Evolutionary conservation across 2,797 vertebrate species (phyloP).

Genomic region (Pangasius krempfi): DNA sequence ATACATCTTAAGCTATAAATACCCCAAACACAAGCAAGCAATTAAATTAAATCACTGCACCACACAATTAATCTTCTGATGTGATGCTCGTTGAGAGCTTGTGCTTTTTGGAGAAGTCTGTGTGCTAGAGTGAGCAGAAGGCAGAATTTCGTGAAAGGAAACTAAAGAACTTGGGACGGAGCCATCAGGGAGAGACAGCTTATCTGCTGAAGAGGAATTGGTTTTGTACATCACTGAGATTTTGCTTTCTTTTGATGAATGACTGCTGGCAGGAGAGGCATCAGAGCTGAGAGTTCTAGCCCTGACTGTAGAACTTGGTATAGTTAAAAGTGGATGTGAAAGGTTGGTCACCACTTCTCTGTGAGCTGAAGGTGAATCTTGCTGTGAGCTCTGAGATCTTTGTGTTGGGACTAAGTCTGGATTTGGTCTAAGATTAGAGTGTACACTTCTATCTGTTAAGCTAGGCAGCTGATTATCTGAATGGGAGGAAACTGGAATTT

Average conservation of each 20-base stretch:
- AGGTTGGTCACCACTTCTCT: background rate
- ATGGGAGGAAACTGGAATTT: background rate
- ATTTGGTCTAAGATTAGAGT: background rate
- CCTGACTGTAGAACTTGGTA: background rate
- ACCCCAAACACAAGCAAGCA: background rate
- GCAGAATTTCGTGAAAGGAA: background rate
- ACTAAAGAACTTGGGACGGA: conserved; percentile 7
- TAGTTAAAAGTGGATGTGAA: background rate
- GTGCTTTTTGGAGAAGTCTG: background rate
- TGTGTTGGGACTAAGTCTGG: background rate
- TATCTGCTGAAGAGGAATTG: background rate
- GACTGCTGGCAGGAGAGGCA: background rate
- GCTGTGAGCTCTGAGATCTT: background rate
- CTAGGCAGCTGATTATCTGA: background rate
- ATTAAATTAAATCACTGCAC: conserved; percentile 27
- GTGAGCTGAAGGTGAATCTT: background rate
- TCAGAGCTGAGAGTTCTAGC: background rate
- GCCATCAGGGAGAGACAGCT: background rate
- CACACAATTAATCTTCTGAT: background rate
- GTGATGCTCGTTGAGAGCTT: background rate
- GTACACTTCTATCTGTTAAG: background rate
- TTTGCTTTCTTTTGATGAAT: background rate
- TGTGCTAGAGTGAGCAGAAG: background rate
- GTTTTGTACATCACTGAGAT: background rate
- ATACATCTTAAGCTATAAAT: background rate